Evolutionary conservation across 2,797 vertebrate genomes (phyloP).

Genomic region (Pipistrellus pipistrellus): DNA sequence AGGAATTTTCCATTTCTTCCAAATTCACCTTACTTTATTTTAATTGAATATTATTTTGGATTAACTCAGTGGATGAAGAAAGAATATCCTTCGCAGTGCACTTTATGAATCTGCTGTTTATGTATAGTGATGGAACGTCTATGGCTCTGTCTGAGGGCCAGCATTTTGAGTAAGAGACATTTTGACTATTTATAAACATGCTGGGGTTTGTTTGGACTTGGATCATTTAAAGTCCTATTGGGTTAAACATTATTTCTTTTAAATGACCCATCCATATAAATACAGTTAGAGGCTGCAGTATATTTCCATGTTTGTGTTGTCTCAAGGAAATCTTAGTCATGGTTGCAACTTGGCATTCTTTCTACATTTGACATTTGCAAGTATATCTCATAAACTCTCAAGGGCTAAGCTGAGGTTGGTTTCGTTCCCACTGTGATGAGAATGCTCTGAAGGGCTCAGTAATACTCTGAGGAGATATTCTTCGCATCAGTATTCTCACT

Average conservation of each 20-base stretch:
- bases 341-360: slow-evolving; percentile 58
- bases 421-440: not conserved
- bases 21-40: slow-evolving; percentile 29
- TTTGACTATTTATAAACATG: slow-evolving; percentile 56
- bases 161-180: slow-evolving; percentile 27
- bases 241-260: slow-evolving; percentile 57
- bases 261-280: slow-evolving; percentile 47
- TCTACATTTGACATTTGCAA: slow-evolving; percentile 36
- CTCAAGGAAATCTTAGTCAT: slow-evolving; percentile 58
- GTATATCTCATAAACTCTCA: not conserved
- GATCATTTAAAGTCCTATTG: slow-evolving; percentile 38
- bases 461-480: not conserved
- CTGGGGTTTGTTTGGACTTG: slow-evolving; percentile 47
- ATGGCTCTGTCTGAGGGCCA: not conserved
- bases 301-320: slow-evolving; percentile 64
- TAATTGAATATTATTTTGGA: slow-evolving; percentile 22
- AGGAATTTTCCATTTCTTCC: slow-evolving; percentile 8
- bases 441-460: not conserved
- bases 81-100: not conserved
- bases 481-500: not conserved
- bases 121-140: not conserved
- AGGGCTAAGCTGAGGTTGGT: not conserved
- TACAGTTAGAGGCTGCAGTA: not conserved
- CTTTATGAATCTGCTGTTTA: slow-evolving; percentile 21
- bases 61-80: slow-evolving; percentile 32